These are phyloP conservation scores for Tylochromis polylepis DNA, from an alignment of 2,113 vertebrate species.

Conservation along the genomic window DNA sequence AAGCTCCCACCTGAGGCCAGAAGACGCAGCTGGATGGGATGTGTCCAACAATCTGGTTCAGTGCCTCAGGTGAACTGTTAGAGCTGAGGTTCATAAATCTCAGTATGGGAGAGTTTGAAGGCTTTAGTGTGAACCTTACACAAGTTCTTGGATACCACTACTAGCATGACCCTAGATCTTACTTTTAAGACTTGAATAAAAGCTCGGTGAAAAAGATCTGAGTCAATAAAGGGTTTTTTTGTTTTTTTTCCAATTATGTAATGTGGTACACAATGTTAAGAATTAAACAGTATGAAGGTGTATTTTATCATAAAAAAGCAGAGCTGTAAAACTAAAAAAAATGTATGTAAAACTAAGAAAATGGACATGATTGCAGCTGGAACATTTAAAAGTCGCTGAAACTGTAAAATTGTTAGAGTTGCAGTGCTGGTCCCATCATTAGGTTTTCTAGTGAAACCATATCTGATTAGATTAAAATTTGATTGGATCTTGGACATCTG, in stretches of 20 bases:
- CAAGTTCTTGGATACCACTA: not conserved
- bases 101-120: not conserved
- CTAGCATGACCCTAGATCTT: not conserved
- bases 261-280: accelerated
- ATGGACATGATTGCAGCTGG: too few relatives aligned
- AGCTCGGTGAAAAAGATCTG: not conserved
- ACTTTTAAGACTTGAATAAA: not conserved
- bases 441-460: too few relatives aligned
- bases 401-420: too few relatives aligned
- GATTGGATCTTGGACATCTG: too few relatives aligned
- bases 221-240: accelerated
- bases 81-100: not conserved
- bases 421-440: too few relatives aligned
- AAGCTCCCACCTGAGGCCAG: slow-evolving; percentile 1
- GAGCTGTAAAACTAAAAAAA: too few relatives aligned
- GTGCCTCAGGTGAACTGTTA: not conserved
- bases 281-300: accelerated
- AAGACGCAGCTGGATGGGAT: not conserved
- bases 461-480: too few relatives aligned
- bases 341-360: too few relatives aligned
- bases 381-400: too few relatives aligned
- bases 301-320: not conserved
- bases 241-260: not conserved
- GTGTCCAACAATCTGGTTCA: not conserved
- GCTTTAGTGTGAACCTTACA: not conserved